Evolutionary conservation across 2,888 invertebrate species (phyloP), one percentile per base, ranked within the genome.

Genomic region (Stramonita haemastoma): DNA sequence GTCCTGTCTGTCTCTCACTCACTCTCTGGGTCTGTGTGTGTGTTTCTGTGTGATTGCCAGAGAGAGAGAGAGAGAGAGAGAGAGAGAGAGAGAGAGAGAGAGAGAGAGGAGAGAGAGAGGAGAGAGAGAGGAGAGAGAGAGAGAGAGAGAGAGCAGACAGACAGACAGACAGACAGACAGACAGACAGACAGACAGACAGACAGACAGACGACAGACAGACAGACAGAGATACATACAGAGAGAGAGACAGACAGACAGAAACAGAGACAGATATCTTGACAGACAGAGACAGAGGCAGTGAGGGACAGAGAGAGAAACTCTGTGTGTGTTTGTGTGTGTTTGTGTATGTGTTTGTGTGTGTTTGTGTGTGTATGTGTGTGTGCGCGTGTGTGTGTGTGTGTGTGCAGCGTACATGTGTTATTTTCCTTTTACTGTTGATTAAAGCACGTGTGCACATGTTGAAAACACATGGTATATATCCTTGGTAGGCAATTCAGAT

Each of bases 141-240:
- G 73, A 73, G n/a, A 73, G 22, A 73, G n/a, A 73, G 17, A 60
- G 60, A 19, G 17, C 1, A 15, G 22, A 15, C 1, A 60, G 17
- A 60, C 6, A 60, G 73, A 70, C 17, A 70, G 70, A 70, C 70
- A 70, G 70, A 70, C 22, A 70, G 70, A 70, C 70, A 70, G 70
- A 70, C 70, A 70, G 70, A 70, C 15, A 70, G 70, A 70, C 70
- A 70, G 70, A 70, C 70, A 70, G 70, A 70, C 70, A 70, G 73
- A 73, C 4, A 73, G 73, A 73, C 26, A 73, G 11, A 1, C 8
- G n/a, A 73, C n/a, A 73, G 73, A 73, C n/a, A 73, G n/a, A 73
- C n/a, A 73, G 73, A n/a, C 2, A n/a, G n/a, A 73, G 73, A 73
- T 13, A 73, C n/a, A 73, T 2, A 73, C n/a, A 73, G 66, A 66